These are phyloP conservation scores for Astatoreochromis straeleni DNA, from an alignment of 2,113 vertebrate species.

Conservation along the genomic window DNA sequence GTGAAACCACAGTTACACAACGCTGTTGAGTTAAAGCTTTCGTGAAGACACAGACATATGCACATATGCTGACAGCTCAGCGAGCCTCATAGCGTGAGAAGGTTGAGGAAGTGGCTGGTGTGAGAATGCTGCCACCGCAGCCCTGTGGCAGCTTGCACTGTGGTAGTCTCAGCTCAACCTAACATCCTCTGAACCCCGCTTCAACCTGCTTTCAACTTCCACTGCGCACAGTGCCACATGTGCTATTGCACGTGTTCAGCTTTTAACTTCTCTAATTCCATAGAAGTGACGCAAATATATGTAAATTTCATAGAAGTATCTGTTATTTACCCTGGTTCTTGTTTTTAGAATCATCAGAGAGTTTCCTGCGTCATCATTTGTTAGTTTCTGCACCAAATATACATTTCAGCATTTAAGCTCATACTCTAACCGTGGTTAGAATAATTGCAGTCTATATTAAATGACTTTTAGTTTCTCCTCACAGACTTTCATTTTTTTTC, in stretches of 20 bases:
- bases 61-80: neutral
- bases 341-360: neutral
- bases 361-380: neutral
- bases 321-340: neutral
- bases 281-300: neutral
- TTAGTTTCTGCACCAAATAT: neutral
- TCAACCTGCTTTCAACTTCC: neutral
- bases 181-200: neutral
- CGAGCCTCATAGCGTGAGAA: constrained; percentile 46
- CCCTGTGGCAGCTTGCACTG: constrained; percentile 7
- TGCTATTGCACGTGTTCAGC: neutral
- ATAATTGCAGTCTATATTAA: neutral
- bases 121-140: constrained; percentile 21
- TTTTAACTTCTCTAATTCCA: neutral
- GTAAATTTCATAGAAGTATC: neutral
- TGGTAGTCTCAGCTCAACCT: neutral
- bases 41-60: neutral
- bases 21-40: neutral
- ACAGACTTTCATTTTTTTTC: neutral
- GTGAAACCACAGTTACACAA: neutral
- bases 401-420: neutral
- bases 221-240: neutral
- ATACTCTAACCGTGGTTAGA: neutral
- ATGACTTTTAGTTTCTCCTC: neutral
- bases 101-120: constrained; percentile 47